A percentile compares a stretch with the other conserved stretches of the same genome.
Evolutionary conservation across 1,140 invertebrate species (phyloP).

Genomic region (Brachystomella parvula): DNA sequence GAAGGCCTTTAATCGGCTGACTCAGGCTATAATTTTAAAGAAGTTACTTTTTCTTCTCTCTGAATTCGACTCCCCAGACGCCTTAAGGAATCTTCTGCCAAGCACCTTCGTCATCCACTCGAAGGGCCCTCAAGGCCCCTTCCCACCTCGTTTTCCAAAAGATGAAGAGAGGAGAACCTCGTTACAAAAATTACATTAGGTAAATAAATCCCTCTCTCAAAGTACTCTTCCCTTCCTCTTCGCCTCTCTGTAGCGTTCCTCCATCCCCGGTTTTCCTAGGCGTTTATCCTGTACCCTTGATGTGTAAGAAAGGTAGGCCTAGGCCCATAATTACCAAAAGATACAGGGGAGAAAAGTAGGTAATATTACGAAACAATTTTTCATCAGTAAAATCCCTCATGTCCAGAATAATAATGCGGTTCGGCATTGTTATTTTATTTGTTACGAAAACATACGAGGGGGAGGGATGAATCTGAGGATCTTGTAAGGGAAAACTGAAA

Average conservation of each 20-base stretch:
- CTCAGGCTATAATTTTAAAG: not conserved
- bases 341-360: not conserved
- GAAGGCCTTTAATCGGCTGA: not conserved
- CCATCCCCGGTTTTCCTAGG: not conserved
- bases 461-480: too few relatives aligned
- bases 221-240: not conserved
- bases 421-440: not conserved
- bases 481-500: too few relatives aligned
- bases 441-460: not conserved
- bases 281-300: not conserved
- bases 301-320: not conserved
- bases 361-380: slow-evolving; percentile 8
- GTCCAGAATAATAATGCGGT: slow-evolving; percentile 5
- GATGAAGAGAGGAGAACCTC: slow-evolving; percentile 18
- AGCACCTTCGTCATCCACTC: not conserved
- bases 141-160: slow-evolving; percentile 6
- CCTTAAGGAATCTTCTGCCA: not conserved
- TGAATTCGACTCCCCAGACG: not conserved
- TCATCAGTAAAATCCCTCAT: slow-evolving; percentile 9
- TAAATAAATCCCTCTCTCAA: slow-evolving; percentile 19
- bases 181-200: slow-evolving; percentile 30
- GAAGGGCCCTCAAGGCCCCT: not conserved
- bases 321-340: not conserved
- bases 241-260: not conserved
- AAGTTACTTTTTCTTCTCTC: not conserved